phyloP scores from a whole-genome alignment of 2,113 vertebrate genomes.

The Caracal caracal region DNA sequence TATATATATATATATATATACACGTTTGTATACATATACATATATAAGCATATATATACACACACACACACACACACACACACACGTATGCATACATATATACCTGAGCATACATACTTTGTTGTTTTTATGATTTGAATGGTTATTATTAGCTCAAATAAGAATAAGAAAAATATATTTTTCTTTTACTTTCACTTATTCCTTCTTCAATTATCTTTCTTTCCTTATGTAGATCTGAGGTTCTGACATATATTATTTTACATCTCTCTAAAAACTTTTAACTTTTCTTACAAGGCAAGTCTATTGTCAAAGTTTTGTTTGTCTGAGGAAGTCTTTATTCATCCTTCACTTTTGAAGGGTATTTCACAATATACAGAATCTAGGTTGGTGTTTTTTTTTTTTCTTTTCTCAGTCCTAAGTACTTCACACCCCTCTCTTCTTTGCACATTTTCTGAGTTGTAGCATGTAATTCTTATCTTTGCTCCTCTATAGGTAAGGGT shows the following conservation, averaged over 20 bases:
- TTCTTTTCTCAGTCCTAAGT: not conserved
- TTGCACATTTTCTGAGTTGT: not conserved
- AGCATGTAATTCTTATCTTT: not conserved
- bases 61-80: not conserved
- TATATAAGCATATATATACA: not conserved
- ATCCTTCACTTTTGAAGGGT: not conserved
- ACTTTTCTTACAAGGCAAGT: not conserved
- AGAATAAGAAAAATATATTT: not conserved
- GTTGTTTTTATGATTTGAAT: not conserved
- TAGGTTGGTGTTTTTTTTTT: not conserved
- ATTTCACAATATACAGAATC: not conserved
- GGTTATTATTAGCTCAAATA: not conserved
- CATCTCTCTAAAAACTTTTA: not conserved
- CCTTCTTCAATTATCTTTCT: not conserved
- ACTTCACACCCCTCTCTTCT: not conserved
- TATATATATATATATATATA: not conserved
- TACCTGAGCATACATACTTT: not conserved
- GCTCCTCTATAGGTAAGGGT: not conserved
- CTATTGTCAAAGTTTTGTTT: not conserved
- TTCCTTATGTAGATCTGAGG: not conserved
- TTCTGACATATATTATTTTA: not conserved
- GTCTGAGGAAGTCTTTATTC: not conserved
- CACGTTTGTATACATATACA: not conserved
- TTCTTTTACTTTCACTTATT: not conserved
- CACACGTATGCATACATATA: rapidly evolving